Percentiles rank a stretch among this genome's conserved stretches.
Evolutionary conservation across 2,888 invertebrate genomes (phyloP).

Genomic region (Oscheius sp.): DNA sequence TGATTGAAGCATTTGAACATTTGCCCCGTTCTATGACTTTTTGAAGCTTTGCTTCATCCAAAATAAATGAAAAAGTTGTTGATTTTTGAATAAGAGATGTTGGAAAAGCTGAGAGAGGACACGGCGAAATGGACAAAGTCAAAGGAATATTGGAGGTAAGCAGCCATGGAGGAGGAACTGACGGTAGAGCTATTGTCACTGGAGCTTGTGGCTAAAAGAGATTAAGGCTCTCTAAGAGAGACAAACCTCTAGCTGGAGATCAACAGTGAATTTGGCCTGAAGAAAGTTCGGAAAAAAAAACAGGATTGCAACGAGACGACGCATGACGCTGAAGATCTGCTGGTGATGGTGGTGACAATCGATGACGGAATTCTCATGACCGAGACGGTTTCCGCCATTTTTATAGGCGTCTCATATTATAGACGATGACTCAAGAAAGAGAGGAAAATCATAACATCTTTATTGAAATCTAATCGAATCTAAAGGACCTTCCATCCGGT

Average conservation of each 20-base stretch:
- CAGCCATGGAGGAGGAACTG: slow-evolving; percentile 15
- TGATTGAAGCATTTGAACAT: neutral
- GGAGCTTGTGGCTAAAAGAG: neutral
- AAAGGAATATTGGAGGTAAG: slow-evolving; percentile 16
- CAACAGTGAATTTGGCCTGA: neutral
- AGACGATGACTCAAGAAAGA: neutral
- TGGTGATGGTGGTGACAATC: neutral
- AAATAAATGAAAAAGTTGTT: neutral
- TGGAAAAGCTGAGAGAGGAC: slow-evolving; percentile 11
- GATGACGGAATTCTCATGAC: slow-evolving; percentile 2
- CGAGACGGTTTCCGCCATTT: neutral
- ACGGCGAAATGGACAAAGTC: slow-evolving; percentile 4
- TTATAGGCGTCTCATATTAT: neutral
- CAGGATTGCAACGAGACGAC: no score
- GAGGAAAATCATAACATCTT: neutral
- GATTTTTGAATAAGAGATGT: slow-evolving; percentile 1
- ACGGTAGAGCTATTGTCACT: slow-evolving; percentile 14
- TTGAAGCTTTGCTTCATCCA: neutral
- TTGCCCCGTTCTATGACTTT: neutral
- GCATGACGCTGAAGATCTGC: no score
- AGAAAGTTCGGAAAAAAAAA: no score
- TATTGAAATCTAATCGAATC: neutral
- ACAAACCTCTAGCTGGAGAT: slow-evolving; percentile 6
- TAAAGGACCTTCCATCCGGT: slow-evolving; percentile 44
- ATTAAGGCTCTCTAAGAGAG: neutral